Evolutionary conservation across 2,888 invertebrate species (phyloP), one percentile per base, ranked within the genome.

Genomic region (Cantharis rustica): DNA sequence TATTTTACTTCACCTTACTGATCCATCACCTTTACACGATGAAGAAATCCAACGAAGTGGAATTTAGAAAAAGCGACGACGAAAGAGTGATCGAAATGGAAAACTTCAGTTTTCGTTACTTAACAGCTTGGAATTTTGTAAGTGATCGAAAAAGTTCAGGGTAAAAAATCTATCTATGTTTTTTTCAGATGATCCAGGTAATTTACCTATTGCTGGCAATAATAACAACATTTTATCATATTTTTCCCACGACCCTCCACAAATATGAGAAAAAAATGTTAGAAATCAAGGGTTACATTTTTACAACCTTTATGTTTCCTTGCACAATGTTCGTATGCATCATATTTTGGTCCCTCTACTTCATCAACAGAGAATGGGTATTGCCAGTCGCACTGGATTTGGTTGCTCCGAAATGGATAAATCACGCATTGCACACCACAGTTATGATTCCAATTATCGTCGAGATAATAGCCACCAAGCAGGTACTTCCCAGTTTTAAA

Each of bases 381-480:
- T 83, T 84, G 61, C 85, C 86, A 2, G 80, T 79, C 70, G 79
- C 79, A 20, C 47, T 84, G 5, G 85, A 86, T 72, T 76, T 72
- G 16, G 77, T 85, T 10, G 47, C 79, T 3, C 82, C 82, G 10
- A 62, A 47, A 3, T 86, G 85, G 85, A 63, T 86, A n/a, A 86
- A 86, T 79, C 86, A 86, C 71, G 80, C 83, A 15, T 80, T 86
- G 31, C 86, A 86, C 78, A 85, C 85, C 3, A 77, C 79, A 16
- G 85, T 86, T 27, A 75, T 85, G 7, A 61, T 85, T 7, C 78
- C 83, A 17, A 81, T 84, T 16, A 70, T 85, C 13, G 69, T 79
- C 11, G 86, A 86, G 75, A 69, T 83, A 13, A 11, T 80, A 10
- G 27, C 74, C 3, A 31, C 79, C 4, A 75, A 77, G 10, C 68